Evolutionary conservation across 2,888 invertebrate genomes (phyloP), one percentile per base, ranked within the genome.

Genomic region (Germaria angustata): DNA sequence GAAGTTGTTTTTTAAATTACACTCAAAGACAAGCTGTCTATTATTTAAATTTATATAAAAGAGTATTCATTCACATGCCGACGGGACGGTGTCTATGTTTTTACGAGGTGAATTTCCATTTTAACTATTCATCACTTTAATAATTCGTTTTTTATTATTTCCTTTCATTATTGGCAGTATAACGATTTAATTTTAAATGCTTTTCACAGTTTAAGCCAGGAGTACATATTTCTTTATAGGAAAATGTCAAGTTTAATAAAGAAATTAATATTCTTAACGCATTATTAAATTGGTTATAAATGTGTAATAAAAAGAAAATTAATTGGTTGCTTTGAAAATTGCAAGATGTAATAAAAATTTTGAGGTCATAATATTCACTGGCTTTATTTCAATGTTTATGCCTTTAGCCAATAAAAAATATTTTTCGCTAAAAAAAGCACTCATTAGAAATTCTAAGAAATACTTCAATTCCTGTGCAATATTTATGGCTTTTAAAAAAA

Each of bases 1-100:
- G 15, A 61, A 39, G 63, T 75, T 49, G 55, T 41, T 63, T 71
- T 71, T 71, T 1, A 28, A 57, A 39, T 51, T 71, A 68, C 72
- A 80, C 76, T 71, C 59, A 57, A 75, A 75, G 57, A 80, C 69
- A 69, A 61, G 66, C 53, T 73, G 71, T 63, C 49, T 15, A 59
- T 61, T 15, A 69, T 65, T 63, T 36, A 15, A 55, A 44, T 53
- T 32, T 44, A n/a, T 2, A 59, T 49, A 28, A 32, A 22, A 32
- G 24, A 34, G 5, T 15, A n/a, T 5, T 36, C 11, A 41, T 28
- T 36, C n/a, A 15, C 61, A 28, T 51, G 41, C 39, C n/a, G 24
- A 28, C 20, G 32, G 24, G 0, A 15, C 1, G 2, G 46, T 55
- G 7, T 36, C 53, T 34, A 17, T 53, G 44, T 2, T n/a, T 61